Evolutionary conservation across 2,113 vertebrate species (phyloP), one percentile per base, ranked within the genome.

Genomic region (Phyllostomus hastatus): DNA sequence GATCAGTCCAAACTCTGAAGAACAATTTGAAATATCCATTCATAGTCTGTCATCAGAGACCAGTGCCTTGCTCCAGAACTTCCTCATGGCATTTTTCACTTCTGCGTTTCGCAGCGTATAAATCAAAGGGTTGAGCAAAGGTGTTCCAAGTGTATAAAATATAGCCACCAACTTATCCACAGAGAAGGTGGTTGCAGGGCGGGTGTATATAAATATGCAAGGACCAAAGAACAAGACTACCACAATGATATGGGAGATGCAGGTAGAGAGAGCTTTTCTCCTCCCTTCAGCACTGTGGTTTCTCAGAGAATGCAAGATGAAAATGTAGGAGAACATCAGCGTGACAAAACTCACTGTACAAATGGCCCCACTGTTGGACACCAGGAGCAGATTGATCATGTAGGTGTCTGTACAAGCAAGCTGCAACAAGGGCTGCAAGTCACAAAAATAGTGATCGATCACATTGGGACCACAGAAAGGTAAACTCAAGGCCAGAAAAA

Each of bases 361-460:
- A n/a, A 97, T 95, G 54, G 80, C 85, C 20, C 97, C 85, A 15
- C 96, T 91, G 2, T 97, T 97, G 61, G 88, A 92, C 1, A 95
- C 93, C 31, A 97, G 14, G 10, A 97, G 84, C 0, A 97, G 67
- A 14, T 97, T 97, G 28, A 70, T n/a, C 70, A 95, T 6, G 7
- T 96, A 97, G 1, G 94, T 97, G 31, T 96, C 95, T 52, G 92
- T 1, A 54, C 95, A 97, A 20, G 94, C 95, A 35, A 97, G 94
- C 59, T 94, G 89, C 91, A 97, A 24, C 26, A 97, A 84, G 3
- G 97, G 97, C 33, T 97, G 86, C 67, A 97, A 84, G 91, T 98
- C 97, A 92, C 96, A 97, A 7, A 97, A 96, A 84, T 92, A 97
- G 52, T 98, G 97, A 33, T 98, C 92, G 4, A 96, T 98, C 12